Base-by-base conservation (phyloP, 2,888 invertebrate species). In the Pammene aurita region DNA sequence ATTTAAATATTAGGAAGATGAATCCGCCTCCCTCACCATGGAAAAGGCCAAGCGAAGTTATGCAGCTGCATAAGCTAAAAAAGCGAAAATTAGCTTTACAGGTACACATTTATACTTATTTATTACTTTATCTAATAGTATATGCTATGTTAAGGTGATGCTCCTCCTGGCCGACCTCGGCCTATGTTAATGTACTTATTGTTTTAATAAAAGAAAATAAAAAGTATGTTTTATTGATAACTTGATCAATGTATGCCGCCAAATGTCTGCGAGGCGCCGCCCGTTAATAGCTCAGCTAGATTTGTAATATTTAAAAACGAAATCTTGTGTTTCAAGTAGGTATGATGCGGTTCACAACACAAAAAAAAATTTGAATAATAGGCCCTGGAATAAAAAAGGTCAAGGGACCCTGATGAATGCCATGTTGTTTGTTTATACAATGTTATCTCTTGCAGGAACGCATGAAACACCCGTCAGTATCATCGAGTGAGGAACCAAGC, bases 71-170 rank as follows among this genome's bases (percentile, higher is more conserved):
- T 84, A 94, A 95, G 74, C 84, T 97, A 71, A 96, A 96, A 84
- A 93, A 95, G 77, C 95, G 95, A 82, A 96, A 97, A 83, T 95
- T 94, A 85, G 96, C 96, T 38, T 88, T 97, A 58, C 95, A 96
- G 86, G 96, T 95, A 71, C 93, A 95, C 68, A 44, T 26, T 26
- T n/a, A 16, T 11, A 35, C 16, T 38, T 57, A 56, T n/a, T 41
- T 44, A 14, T 10, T 14, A 60, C 46, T 5, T 34, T 35, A n/a
- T 34, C 10, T 34, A 5, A 9, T 14, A 4, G n/a, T n/a, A 13
- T 44, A 2, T 7, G 14, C 14, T 46, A 26, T 26, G 26, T n/a
- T n/a, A n/a, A n/a, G n/a, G n/a, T n/a, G n/a, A n/a, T n/a, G n/a
- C n/a, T n/a, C n/a, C n/a, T n/a, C n/a, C n/a, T n/a, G n/a, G n/a